Conservation (phyloP, 2,888 invertebrate genomes). For the Cryptus viduatorius region DNA sequence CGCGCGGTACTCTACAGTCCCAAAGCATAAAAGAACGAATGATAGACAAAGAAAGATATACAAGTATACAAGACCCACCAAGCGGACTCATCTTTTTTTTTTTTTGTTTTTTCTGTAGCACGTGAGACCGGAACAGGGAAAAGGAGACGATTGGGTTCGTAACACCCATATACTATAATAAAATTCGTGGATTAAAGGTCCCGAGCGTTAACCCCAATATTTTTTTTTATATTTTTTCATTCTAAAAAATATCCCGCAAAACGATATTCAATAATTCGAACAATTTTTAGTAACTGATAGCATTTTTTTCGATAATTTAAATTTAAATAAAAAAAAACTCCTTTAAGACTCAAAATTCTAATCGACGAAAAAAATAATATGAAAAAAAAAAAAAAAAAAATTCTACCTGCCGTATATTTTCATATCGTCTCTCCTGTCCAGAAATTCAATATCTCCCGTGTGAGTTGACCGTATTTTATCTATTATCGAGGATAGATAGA, state of each 20-base stretch:
- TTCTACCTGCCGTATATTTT: constrained; percentile 39
- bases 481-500: constrained; percentile 50
- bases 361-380: not conserved
- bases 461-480: constrained; percentile 38
- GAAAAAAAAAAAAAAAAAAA: not conserved
- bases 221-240: too few relatives aligned
- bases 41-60: constrained; percentile 12
- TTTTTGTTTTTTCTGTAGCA: constrained; percentile 4
- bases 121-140: not conserved
- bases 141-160: constrained; percentile 26
- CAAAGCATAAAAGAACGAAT: constrained; percentile 23
- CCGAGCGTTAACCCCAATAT: not conserved
- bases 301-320: not conserved
- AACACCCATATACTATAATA: constrained; percentile 7
- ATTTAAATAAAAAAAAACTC: not conserved
- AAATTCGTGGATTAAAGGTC: constrained; percentile 15
- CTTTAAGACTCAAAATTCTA: not conserved
- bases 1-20: constrained; percentile 42
- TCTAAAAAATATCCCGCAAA: not conserved
- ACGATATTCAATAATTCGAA: not conserved
- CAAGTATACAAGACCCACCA: constrained; percentile 5
- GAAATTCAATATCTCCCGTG: constrained; percentile 22
- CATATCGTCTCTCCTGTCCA: constrained; percentile 31
- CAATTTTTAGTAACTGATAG: too few relatives aligned
- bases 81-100: constrained; percentile 11